These are phyloP conservation scores for Pelecanus crispus DNA, from an alignment of 2,113 vertebrate genomes.

Conservation along the genomic window DNA sequence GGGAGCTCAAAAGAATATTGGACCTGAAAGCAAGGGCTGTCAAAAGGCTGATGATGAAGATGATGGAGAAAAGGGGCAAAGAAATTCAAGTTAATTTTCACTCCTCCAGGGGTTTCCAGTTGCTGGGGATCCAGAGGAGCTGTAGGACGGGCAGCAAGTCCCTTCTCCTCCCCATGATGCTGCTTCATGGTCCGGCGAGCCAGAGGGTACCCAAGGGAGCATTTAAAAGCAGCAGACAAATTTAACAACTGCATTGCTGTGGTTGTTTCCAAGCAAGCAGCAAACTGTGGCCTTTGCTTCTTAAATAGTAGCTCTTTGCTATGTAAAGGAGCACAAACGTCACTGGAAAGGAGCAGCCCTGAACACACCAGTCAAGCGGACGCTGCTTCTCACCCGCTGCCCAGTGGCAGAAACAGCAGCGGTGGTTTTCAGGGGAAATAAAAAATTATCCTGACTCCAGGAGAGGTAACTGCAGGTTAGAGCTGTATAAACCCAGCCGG, in stretches of 20 bases:
- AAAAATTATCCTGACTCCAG: not conserved
- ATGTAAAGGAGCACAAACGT: not conserved
- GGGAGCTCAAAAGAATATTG: not conserved
- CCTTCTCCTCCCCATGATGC: not conserved
- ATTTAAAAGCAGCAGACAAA: not conserved
- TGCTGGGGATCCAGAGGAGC: not conserved
- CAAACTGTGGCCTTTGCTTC: not conserved
- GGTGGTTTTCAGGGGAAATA: not conserved
- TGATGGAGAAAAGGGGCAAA: not conserved
- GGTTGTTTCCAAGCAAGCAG: not conserved
- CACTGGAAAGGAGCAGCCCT: not conserved
- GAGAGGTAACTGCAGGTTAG: slow-evolving; percentile 56
- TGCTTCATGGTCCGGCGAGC: not conserved
- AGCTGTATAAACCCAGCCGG: slow-evolving; percentile 11
- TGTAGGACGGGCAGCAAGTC: not conserved
- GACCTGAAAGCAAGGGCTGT: not conserved
- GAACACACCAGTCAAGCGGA: not conserved
- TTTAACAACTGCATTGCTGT: not conserved
- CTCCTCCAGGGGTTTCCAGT: not conserved
- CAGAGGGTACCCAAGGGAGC: not conserved
- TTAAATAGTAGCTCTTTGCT: not conserved
- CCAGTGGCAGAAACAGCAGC: not conserved
- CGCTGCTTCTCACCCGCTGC: not conserved
- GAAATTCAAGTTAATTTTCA: not conserved
- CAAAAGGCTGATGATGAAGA: not conserved